Base-by-base conservation (phyloP, 2,888 invertebrate genomes). In the Metalampra italica region DNA sequence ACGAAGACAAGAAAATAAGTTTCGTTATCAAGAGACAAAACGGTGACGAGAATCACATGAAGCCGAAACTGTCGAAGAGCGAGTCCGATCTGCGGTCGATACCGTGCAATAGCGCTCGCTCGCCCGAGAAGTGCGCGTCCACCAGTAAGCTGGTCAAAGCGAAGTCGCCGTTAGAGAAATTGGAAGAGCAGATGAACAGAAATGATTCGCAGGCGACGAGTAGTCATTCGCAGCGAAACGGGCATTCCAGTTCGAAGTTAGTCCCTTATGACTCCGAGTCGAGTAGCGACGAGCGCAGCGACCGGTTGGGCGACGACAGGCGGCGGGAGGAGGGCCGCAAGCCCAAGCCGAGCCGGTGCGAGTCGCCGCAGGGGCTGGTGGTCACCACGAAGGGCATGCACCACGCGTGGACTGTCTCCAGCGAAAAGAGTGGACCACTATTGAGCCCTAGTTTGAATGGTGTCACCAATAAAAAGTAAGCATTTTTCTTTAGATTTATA, bases 251-350 rank as follows among this genome's bases (percentile, higher is more conserved):
- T 34, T 80, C 85, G 9, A 78, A 79, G 56, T 78, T 92, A 47
- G 92, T 92, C 49, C 92, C 92, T 15, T 92, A 92, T 60, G 92
- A 91, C 62, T 90, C 90, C 0, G 92, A 91, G 63, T 91, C 92
- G 0, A 92, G 90, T 54, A 79, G 87, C 3, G 90, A 90, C 51
- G 87, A 87, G 64, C 73, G 79, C 0, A 55, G 43, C 13, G 74
- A 68, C 1, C 59, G 64, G 51, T 44, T 50, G 7, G 49, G 30
- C 15, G 66, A 66, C 3, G 67, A 67, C 11, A 61, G 64, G 50
- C 39, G 52, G 11, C 64, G 54, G 37, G 68, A 63, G 14, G 72
- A 68, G 15, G 56, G 53, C 36, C 60, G 72, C 9, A 77, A 76
- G 53, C 68, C 78, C 5, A 80, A 82, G 59, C 81, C 82, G 2